phyloP scores from a whole-genome alignment of 1,140 invertebrate genomes.

The Colletes gigas region DNA sequence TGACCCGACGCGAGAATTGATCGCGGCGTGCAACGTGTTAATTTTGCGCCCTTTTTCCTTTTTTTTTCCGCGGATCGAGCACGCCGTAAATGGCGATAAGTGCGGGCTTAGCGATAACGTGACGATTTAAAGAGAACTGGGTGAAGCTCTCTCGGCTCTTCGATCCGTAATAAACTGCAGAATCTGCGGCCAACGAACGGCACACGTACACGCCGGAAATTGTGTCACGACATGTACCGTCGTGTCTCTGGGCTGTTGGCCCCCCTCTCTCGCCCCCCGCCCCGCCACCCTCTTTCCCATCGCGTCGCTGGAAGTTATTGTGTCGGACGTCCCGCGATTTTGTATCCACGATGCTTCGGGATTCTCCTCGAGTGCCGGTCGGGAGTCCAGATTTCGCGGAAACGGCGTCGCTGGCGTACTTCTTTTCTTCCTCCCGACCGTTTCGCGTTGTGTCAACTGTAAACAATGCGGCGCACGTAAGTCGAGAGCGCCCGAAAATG shows the following conservation, averaged over 20 bases:
- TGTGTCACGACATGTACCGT: conserved; percentile 25
- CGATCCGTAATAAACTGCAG: conserved; percentile 29
- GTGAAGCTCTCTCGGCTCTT: not conserved
- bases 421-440: not conserved
- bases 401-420: not conserved
- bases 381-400: conserved; percentile 38
- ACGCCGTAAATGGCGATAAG: no score
- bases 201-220: conserved; percentile 10
- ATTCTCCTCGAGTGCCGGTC: conserved; percentile 45
- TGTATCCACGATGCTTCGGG: conserved; percentile 40
- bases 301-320: conserved; percentile 35
- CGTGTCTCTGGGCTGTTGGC: not conserved
- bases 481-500: not conserved
- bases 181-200: conserved; percentile 28
- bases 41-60: not conserved
- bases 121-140: not conserved
- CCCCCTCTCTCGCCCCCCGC: not conserved
- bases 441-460: conserved; percentile 55
- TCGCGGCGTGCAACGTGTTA: no score
- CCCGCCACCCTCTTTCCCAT: not conserved
- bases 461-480: conserved; percentile 41
- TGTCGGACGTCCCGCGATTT: conserved; percentile 33
- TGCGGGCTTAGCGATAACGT: no score
- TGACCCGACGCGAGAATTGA: no score
- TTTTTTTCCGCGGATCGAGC: not conserved